Conservation (phyloP, 2,113 vertebrate species). For the Ivindomyrus marchei region DNA sequence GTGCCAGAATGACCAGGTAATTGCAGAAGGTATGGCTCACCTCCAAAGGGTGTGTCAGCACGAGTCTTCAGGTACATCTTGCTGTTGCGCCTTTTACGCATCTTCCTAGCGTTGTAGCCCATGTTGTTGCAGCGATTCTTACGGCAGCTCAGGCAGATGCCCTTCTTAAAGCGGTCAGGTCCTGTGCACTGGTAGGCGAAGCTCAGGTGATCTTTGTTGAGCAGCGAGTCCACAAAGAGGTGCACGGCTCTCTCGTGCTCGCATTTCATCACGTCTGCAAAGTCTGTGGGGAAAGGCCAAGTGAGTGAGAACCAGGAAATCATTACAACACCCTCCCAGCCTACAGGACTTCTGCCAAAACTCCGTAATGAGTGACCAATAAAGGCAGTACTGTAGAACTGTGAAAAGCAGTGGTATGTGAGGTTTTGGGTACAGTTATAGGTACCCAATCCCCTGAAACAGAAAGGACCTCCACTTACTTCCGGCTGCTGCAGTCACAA, state of each 20-base stretch:
- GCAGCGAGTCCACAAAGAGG: constrained; percentile 89
- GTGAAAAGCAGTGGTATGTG: neutral
- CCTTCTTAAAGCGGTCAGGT: constrained; percentile 85
- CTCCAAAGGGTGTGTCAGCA: constrained; percentile 83
- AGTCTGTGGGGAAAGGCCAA: constrained; percentile 51
- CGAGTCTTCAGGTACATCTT: constrained; percentile 96
- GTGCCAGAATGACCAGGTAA: neutral
- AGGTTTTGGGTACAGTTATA: neutral
- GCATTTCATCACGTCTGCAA: constrained; percentile 79
- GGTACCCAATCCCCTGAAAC: neutral
- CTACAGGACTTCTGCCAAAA: neutral
- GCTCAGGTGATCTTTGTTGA: constrained; percentile 84
- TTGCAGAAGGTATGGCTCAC: constrained; percentile 44
- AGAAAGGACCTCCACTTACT: constrained; percentile 65
- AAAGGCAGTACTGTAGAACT: neutral
- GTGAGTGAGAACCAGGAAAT: neutral
- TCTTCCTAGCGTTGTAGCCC: constrained; percentile 81
- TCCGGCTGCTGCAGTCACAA: constrained; percentile 70
- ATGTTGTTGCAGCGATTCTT: constrained; percentile 91
- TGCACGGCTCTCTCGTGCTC: constrained; percentile 87
- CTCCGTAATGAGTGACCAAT: neutral
- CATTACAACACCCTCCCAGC: neutral
- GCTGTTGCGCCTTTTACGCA: constrained; percentile 72
- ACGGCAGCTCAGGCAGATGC: constrained; percentile 93
- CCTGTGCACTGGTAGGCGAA: constrained; percentile 84